phyloP scores from a whole-genome alignment of 2,113 vertebrate genomes.

The Cyanoderma ruficeps region DNA sequence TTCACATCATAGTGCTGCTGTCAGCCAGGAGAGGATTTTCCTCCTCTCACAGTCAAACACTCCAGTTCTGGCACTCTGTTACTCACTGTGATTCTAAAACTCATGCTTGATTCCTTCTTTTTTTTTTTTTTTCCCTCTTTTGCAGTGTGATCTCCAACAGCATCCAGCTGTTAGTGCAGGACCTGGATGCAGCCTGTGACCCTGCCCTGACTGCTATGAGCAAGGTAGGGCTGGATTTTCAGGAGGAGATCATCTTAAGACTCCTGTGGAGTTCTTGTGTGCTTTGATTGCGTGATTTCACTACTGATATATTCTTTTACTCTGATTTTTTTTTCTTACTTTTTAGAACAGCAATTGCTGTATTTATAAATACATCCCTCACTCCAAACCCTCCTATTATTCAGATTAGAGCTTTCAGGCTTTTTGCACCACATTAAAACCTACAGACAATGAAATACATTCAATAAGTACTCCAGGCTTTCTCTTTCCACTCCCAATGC shows the following conservation, averaged over 20 bases:
- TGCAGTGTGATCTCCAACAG: slow-evolving; percentile 97
- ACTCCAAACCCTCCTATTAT: neutral
- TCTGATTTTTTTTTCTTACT: neutral
- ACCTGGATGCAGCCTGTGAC: slow-evolving; percentile 95
- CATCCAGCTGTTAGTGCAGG: slow-evolving; percentile 96
- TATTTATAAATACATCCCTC: neutral
- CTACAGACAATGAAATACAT: neutral
- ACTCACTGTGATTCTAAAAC: neutral
- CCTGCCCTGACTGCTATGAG: slow-evolving; percentile 98
- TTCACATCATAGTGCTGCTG: neutral
- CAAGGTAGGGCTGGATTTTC: slow-evolving; percentile 80
- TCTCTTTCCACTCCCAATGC: neutral
- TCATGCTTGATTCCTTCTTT: neutral
- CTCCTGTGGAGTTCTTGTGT: neutral
- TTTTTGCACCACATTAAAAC: neutral
- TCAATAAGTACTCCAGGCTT: neutral
- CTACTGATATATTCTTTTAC: neutral
- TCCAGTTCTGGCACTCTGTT: neutral
- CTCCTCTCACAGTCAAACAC: neutral
- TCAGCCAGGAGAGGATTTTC: neutral
- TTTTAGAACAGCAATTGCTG: neutral
- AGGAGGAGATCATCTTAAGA: neutral
- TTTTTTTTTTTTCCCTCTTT: neutral
- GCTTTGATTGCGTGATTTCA: neutral
- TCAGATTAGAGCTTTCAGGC: neutral